A percentile compares a stretch with the other conserved stretches of the same genome.
Evolutionary conservation across 2,113 vertebrate species (phyloP).

Genomic region (Ictalurus furcatus): DNA sequence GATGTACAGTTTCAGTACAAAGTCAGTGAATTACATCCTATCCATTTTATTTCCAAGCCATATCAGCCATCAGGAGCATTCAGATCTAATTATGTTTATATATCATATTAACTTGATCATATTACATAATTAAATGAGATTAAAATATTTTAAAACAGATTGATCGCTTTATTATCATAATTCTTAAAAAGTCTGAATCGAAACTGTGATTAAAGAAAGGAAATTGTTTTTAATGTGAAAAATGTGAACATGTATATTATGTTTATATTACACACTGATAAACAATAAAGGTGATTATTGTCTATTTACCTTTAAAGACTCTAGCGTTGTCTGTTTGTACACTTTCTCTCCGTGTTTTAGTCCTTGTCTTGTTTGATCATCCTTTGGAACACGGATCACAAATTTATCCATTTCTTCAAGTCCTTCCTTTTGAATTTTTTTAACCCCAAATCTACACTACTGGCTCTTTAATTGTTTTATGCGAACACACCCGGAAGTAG

Average conservation of each 20-base stretch:
- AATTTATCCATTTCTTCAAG: conserved; percentile 82
- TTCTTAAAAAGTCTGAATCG: neutral
- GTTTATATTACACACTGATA: neutral
- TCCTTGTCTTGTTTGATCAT: conserved; percentile 60
- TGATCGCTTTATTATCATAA: neutral
- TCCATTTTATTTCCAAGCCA: neutral
- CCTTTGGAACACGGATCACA: conserved; percentile 75
- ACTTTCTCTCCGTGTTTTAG: conserved; percentile 63
- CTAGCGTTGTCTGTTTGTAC: conserved; percentile 86
- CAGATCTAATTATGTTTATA: neutral
- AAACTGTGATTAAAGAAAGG: neutral
- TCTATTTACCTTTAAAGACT: conserved; percentile 85
- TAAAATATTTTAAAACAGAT: neutral
- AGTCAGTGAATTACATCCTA: neutral
- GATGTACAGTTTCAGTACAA: neutral
- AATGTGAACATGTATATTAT: neutral
- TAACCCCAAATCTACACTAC: too few relatives aligned
- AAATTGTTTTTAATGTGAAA: too few relatives aligned
- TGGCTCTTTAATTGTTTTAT: neutral
- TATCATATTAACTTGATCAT: neutral
- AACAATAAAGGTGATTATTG: neutral
- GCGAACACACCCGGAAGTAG: neutral
- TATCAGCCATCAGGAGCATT: neutral
- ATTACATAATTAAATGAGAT: neutral
- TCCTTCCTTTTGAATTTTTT: neutral